Percentiles rank a stretch among this genome's conserved stretches.
Evolutionary conservation across 2,888 invertebrate genomes (phyloP).

Genomic region (Agriopis marginaria): DNA sequence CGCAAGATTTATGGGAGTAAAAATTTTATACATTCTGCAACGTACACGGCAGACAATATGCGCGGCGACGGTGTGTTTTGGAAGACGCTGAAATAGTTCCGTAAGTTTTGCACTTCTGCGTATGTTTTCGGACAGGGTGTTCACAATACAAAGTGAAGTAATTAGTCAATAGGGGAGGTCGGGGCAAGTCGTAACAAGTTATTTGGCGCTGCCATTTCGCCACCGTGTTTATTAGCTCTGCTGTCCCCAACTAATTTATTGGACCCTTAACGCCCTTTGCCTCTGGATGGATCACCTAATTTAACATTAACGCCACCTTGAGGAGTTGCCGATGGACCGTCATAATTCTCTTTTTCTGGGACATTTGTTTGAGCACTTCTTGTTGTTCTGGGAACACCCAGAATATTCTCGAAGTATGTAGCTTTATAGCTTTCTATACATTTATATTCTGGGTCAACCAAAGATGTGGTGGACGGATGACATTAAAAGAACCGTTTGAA

Average conservation of each 20-base stretch:
- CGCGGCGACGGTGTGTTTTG: neutral
- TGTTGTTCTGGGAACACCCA: no score
- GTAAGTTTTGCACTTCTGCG: neutral
- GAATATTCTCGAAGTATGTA: neutral
- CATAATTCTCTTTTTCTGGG: constrained; percentile 60
- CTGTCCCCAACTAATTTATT: constrained; percentile 85
- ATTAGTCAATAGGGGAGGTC: constrained; percentile 81
- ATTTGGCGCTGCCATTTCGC: constrained; percentile 77
- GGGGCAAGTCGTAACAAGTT: constrained; percentile 76
- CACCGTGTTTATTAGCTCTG: constrained; percentile 80
- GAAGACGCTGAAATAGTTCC: neutral
- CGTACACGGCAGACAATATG: no score
- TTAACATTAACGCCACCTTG: constrained; percentile 77
- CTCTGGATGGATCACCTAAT: constrained; percentile 83
- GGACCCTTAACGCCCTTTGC: constrained; percentile 79
- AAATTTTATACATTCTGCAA: no score
- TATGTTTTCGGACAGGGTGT: constrained; percentile 46
- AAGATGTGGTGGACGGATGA: no score
- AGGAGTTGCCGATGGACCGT: constrained; percentile 59
- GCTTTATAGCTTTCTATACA: neutral
- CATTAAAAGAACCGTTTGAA: no score
- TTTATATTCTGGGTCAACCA: no score
- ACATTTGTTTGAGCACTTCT: constrained; percentile 42
- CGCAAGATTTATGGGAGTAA: no score
- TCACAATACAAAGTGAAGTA: constrained; percentile 73